A percentile compares a stretch with the other conserved stretches of the same genome.
phyloP scores from a whole-genome alignment of 2,888 invertebrate species.

The Pteria penguin region DNA sequence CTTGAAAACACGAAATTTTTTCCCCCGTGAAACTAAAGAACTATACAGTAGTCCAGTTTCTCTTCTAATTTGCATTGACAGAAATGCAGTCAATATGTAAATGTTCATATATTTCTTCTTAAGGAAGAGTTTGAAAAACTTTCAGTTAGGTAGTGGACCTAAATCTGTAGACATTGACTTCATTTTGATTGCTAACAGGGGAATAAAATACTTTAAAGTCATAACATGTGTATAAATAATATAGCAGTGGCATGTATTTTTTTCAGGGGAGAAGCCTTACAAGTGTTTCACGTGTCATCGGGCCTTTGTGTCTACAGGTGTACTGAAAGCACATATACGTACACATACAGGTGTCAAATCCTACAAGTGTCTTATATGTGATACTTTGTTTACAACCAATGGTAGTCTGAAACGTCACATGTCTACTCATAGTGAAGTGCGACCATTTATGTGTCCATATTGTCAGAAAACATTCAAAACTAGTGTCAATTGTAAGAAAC shows the following conservation, averaged over 20 bases:
- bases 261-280: conserved; percentile 80
- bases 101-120: no score
- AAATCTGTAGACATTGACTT: background rate
- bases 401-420: conserved; percentile 89
- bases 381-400: conserved; percentile 84
- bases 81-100: no score
- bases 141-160: background rate
- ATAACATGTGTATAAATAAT: no score
- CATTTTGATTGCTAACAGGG: no score
- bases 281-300: conserved; percentile 79
- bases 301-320: conserved; percentile 83
- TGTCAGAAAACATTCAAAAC: conserved; percentile 84
- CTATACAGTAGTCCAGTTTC: no score
- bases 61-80: no score
- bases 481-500: conserved; percentile 84
- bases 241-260: no score
- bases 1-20: no score
- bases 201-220: no score
- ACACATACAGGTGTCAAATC: conserved; percentile 82
- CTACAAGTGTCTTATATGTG: conserved; percentile 85
- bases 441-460: conserved; percentile 83
- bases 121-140: no score
- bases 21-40: no score
- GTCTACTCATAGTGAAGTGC: conserved; percentile 84
- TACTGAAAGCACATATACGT: conserved; percentile 83